Conservation (phyloP, 1,140 invertebrate genomes). For the Diabrotica virgifera region DNA sequence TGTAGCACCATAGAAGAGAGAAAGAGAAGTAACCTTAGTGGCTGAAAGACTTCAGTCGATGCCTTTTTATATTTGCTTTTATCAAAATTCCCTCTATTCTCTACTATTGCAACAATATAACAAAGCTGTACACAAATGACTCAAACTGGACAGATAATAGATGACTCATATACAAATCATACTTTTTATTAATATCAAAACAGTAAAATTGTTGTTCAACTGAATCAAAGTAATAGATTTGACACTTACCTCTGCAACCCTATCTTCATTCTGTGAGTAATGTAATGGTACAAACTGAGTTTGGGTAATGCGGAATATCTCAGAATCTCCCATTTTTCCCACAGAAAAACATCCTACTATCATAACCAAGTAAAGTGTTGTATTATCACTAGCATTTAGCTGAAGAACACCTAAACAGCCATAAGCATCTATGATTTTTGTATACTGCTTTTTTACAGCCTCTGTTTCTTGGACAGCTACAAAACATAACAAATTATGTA, state of each 20-base stretch:
- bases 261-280: constrained; percentile 75
- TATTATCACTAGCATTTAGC: constrained; percentile 79
- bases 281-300: constrained; percentile 85
- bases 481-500: constrained; percentile 21
- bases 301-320: constrained; percentile 92
- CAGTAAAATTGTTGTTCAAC: too few species aligned
- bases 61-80: too few species aligned
- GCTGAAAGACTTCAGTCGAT: too few species aligned
- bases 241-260: constrained; percentile 65
- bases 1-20: too few species aligned
- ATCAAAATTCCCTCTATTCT: too few species aligned
- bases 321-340: constrained; percentile 88
- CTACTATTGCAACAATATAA: too few species aligned
- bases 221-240: neutral
- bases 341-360: constrained; percentile 94
- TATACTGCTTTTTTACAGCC: constrained; percentile 82
- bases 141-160: too few species aligned
- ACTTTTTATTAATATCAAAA: neutral
- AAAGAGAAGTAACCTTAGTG: too few species aligned
- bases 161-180: too few species aligned
- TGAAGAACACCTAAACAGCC: constrained; percentile 89
- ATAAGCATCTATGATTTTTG: constrained; percentile 87
- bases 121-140: too few species aligned
- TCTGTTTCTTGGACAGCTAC: constrained; percentile 78
- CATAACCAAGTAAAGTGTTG: constrained; percentile 81